Evolutionary conservation across 1,140 invertebrate genomes (phyloP).

Genomic region (Hydropsyche tenuis): DNA sequence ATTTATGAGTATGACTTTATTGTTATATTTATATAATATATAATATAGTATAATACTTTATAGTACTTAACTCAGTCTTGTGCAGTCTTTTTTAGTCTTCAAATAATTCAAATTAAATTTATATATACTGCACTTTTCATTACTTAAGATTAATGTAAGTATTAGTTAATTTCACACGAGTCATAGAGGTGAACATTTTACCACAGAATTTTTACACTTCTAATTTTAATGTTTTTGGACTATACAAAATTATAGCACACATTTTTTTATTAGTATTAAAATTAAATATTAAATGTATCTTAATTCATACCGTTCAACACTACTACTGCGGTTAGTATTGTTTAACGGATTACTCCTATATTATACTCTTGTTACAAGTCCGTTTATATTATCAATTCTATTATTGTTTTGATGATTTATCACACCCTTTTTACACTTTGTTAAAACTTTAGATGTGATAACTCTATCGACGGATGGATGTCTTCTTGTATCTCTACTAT

Average conservation of each 20-base stretch:
- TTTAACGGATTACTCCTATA: constrained; percentile 15
- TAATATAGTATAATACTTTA: too few relatives aligned
- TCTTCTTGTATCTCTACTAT: constrained; percentile 31
- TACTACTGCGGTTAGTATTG: not conserved
- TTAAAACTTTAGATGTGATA: constrained; percentile 27
- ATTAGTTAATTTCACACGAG: not conserved
- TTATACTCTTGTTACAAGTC: constrained; percentile 45
- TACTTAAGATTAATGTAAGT: not conserved
- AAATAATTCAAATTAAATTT: too few relatives aligned
- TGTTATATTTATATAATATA: constrained; percentile 3
- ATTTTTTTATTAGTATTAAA: too few relatives aligned
- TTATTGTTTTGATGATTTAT: constrained; percentile 44
- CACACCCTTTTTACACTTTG: constrained; percentile 35
- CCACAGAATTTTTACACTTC: not conserved
- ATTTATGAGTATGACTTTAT: not conserved
- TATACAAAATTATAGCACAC: too few relatives aligned
- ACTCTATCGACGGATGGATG: constrained; percentile 37
- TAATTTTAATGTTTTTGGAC: not conserved
- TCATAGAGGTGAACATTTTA: not conserved
- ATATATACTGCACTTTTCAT: too few relatives aligned
- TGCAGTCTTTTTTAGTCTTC: constrained; percentile 2
- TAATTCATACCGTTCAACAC: constrained; percentile 12
- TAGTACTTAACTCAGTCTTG: constrained; percentile 3
- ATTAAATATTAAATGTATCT: too few relatives aligned
- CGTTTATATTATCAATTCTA: constrained; percentile 38